Percentiles rank a stretch among this genome's conserved stretches.
These are phyloP conservation scores for Sterrhoptilus dennistouni DNA, from an alignment of 2,113 vertebrate genomes.

Conservation along the genomic window DNA sequence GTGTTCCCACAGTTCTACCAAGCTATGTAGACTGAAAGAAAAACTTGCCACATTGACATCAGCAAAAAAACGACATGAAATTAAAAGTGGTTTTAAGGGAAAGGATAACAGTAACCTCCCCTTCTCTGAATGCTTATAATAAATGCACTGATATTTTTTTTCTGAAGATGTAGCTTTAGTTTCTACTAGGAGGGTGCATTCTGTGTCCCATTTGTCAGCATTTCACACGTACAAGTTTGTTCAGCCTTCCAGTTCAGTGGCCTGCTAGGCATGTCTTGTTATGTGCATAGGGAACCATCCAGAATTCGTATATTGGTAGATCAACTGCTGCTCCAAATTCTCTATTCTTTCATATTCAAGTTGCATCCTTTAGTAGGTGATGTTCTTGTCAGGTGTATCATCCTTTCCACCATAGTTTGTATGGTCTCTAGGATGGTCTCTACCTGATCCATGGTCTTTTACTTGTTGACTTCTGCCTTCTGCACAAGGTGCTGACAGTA, in stretches of 20 bases:
- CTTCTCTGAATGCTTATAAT: not conserved
- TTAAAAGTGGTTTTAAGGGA: not conserved
- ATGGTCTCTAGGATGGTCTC: not conserved
- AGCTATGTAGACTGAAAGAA: not conserved
- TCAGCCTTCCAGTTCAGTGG: not conserved
- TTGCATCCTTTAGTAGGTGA: not conserved
- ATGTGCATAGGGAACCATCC: not conserved
- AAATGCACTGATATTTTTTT: not conserved
- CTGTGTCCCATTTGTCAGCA: not conserved
- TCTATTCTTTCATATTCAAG: not conserved
- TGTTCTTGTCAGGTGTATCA: not conserved
- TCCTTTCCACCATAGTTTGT: not conserved
- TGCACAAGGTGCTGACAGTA: not conserved
- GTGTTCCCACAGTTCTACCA: not conserved
- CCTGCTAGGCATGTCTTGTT: not conserved
- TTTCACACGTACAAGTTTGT: not conserved
- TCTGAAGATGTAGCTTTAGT: not conserved
- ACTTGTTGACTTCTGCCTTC: not conserved
- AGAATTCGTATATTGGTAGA: not conserved
- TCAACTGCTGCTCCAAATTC: not conserved
- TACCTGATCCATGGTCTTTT: not conserved
- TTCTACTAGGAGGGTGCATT: not conserved
- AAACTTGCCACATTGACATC: not conserved
- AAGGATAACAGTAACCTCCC: not conserved
- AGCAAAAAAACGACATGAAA: not conserved